Base-by-base conservation (phyloP, 2,888 invertebrate genomes). In the Nomada flava region DNA sequence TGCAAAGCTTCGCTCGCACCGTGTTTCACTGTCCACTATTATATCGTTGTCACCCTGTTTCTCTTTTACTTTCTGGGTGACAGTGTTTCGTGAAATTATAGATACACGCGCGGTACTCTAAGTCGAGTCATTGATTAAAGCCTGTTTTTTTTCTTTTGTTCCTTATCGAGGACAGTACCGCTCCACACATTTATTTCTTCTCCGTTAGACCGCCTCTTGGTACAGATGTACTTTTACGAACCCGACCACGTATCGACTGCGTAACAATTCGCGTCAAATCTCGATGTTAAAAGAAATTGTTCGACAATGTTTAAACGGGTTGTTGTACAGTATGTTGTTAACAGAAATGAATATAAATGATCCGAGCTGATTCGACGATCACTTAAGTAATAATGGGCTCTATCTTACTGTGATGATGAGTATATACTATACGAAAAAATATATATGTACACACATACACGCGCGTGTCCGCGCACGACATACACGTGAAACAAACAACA, bases 391-490 rank as follows among this genome's bases (percentile, higher is more conserved):
- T 92, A 92, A 93, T 92, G 88, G 92, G 93, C 93, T 93, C 93
- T 93, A 93, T 93, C 91, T 91, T 93, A 93, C 93, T 93, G 93
- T 93, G 93, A 93, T 93, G 93, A 92, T 93, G 92, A 92, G 91
- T 92, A 92, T 92, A 92, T 87, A 81, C 75, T 85, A 85, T 77
- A 83, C 79, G 85, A 71, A 72, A 42, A 71, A 65, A 57, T 72
- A 70, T 52, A 83, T 62, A 81, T 70, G 85, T 75, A 75, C 23
- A 85, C 64, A 84, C 65, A 82, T 70, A 90, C 23, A 57, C 18
- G 36, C 29, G 26, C 18, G 29, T 36, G 26, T 36, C 13, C n/a
- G 10, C n/a, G 10, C n/a, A 20, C n/a, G n/a, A 77, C 82, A 90
- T 91, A 91, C 91, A 91, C 81, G 73, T 60, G 47, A 47, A 15